Evolutionary conservation across 2,888 invertebrate genomes (phyloP).

Genomic region (Oxyscelio sp.): DNA sequence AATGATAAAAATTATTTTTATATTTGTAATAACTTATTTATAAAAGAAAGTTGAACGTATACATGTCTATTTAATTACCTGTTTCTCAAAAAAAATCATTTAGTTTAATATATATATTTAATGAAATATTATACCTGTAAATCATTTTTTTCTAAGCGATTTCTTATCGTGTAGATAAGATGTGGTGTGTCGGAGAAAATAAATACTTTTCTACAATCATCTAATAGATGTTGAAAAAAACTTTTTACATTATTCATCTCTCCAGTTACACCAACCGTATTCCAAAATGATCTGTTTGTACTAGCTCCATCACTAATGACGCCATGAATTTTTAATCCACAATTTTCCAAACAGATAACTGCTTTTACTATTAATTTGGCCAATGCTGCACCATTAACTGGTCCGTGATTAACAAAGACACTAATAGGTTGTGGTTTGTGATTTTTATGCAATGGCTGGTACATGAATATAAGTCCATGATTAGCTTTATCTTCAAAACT

Average conservation of each 20-base stretch:
- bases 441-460: background rate
- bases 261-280: background rate
- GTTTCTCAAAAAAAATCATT: too few relatives aligned
- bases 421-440: conserved; percentile 6
- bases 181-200: too few relatives aligned
- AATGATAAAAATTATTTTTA: too few relatives aligned
- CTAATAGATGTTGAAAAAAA: background rate
- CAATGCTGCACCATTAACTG: background rate
- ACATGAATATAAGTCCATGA: conserved; percentile 13
- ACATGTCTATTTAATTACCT: too few relatives aligned
- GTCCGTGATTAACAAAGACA: conserved; percentile 2
- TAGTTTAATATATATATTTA: too few relatives aligned
- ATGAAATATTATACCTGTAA: too few relatives aligned
- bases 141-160: too few relatives aligned
- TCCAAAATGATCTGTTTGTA: conserved; percentile 8
- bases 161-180: too few relatives aligned
- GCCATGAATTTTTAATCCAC: background rate
- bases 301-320: conserved; percentile 3
- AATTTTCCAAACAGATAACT: too few relatives aligned
- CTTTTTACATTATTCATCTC: background rate
- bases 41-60: too few relatives aligned
- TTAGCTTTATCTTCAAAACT: background rate
- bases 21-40: too few relatives aligned
- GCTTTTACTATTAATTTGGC: conserved; percentile 4
- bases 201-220: too few relatives aligned